Evolutionary conservation across 1,140 invertebrate genomes (phyloP).

Genomic region (Drosophila seguyi): DNA sequence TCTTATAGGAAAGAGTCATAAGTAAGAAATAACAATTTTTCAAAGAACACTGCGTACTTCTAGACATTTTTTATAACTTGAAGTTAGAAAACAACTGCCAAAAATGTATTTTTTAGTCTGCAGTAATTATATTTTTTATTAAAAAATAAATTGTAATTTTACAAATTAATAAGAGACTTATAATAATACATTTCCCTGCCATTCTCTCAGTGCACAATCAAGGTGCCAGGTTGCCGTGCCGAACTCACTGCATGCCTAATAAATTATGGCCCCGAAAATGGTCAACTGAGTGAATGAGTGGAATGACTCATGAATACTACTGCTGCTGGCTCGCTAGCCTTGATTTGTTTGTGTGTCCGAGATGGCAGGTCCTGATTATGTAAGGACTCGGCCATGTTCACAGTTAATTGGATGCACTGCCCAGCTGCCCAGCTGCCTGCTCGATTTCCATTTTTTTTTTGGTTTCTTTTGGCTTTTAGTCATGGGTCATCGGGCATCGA

Average conservation of each 20-base stretch:
- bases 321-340: background rate
- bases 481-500: conserved; percentile 21
- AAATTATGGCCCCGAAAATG: conserved; percentile 21
- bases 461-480: conserved; percentile 2
- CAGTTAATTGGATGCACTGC: conserved; percentile 74
- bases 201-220: conserved; percentile 13
- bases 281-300: conserved; percentile 7
- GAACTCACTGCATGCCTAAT: conserved; percentile 21
- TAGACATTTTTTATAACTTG: no score
- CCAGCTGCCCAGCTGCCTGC: background rate
- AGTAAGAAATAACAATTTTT: no score
- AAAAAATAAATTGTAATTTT: no score
- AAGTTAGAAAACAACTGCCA: no score
- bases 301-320: conserved; percentile 34
- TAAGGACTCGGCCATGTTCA: conserved; percentile 16
- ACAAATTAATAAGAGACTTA: no score
- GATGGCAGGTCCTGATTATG: conserved; percentile 30
- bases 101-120: no score
- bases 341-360: conserved; percentile 22
- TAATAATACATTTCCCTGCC: no score
- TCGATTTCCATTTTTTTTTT: background rate
- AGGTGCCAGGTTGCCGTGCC: conserved; percentile 2
- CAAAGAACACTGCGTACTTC: no score
- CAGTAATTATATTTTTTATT: no score
- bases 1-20: no score